Percentiles rank a stretch among this genome's conserved stretches.
These are phyloP conservation scores for Pangasius mekongensis DNA, from an alignment of 2,797 vertebrate species.

Conservation along the genomic window DNA sequence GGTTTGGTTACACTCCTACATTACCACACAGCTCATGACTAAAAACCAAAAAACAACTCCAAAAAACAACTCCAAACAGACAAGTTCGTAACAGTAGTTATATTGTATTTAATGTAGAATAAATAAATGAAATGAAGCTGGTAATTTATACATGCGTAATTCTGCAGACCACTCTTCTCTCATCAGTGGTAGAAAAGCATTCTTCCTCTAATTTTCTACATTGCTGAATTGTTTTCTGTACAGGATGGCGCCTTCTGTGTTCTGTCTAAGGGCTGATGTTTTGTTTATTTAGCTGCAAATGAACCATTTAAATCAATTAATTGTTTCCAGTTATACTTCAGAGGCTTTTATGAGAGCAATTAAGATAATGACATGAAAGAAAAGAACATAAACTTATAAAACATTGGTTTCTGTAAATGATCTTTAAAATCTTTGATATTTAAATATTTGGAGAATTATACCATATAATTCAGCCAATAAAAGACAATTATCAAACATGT, in stretches of 20 bases:
- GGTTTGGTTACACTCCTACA: background rate
- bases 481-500: background rate
- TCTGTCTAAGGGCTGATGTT: conserved; percentile 64
- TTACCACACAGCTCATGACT: conserved; percentile 13
- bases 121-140: background rate
- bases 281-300: conserved; percentile 71
- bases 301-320: conserved; percentile 70
- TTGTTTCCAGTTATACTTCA: conserved; percentile 67
- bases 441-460: conserved; percentile 11
- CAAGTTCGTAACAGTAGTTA: background rate
- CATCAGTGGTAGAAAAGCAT: conserved; percentile 2
- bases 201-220: conserved; percentile 33
- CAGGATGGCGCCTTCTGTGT: conserved; percentile 49
- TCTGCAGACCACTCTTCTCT: background rate
- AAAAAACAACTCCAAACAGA: background rate
- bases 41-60: background rate
- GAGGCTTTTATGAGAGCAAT: conserved; percentile 64
- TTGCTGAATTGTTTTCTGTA: conserved; percentile 48
- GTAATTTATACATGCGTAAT: background rate
- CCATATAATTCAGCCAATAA: background rate
- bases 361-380: conserved; percentile 67
- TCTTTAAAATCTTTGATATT: conserved; percentile 18
- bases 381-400: conserved; percentile 43
- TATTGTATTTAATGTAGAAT: background rate
- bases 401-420: conserved; percentile 40